These are phyloP conservation scores for Eolophus roseicapilla DNA, from an alignment of 2,113 vertebrate species.

Conservation along the genomic window DNA sequence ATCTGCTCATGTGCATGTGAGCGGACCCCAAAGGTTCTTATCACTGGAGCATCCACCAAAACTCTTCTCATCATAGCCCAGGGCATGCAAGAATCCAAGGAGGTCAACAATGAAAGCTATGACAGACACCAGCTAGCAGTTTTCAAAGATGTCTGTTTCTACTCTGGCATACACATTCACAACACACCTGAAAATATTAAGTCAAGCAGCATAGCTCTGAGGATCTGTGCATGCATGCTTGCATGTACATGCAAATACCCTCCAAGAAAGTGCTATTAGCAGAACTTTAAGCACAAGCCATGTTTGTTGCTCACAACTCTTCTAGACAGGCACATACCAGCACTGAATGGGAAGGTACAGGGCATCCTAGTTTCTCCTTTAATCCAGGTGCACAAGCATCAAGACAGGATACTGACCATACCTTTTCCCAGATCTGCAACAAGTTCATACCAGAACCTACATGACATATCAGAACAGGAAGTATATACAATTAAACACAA, in stretches of 20 bases:
- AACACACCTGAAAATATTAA: neutral
- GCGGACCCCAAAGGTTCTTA: neutral
- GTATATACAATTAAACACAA: neutral
- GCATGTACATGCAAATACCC: rapidly evolving
- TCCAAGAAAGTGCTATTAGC: neutral
- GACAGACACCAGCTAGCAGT: neutral
- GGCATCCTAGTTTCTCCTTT: conserved; percentile 76
- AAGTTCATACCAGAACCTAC: conserved; percentile 98
- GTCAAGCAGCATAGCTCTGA: neutral
- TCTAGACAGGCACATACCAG: conserved; percentile 75
- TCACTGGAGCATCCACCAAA: neutral
- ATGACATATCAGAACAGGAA: neutral
- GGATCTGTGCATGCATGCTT: rapidly evolving
- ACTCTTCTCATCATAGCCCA: neutral
- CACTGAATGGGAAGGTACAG: conserved; percentile 76
- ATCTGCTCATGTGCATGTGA: neutral
- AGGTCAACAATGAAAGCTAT: neutral
- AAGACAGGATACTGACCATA: conserved; percentile 84
- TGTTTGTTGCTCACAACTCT: neutral
- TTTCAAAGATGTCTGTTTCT: neutral
- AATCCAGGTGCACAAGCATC: conserved; percentile 81
- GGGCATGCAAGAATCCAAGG: neutral
- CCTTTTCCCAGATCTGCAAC: conserved; percentile 82
- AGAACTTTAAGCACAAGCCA: neutral
- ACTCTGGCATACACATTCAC: neutral